phyloP scores from a whole-genome alignment of 1,140 invertebrate genomes.

The Lordiphosa mommai region DNA sequence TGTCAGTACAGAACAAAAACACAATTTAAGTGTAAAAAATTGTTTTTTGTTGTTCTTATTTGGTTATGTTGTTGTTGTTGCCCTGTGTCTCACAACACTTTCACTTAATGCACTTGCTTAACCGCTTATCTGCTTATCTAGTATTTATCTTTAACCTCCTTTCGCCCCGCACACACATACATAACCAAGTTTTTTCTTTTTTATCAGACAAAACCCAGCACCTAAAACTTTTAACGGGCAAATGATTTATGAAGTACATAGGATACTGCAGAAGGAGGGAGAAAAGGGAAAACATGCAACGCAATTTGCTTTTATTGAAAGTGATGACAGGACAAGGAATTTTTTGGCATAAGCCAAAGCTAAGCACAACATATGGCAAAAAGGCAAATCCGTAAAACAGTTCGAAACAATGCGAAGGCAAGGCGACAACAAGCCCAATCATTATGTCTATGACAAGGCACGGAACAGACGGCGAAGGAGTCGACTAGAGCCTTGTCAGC shows the following conservation, averaged over 20 bases:
- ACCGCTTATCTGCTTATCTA: slow-evolving; percentile 43
- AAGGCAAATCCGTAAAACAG: slow-evolving; percentile 18
- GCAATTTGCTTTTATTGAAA: slow-evolving; percentile 76
- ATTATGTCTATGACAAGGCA: slow-evolving; percentile 62
- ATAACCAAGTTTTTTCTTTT: slow-evolving; percentile 39
- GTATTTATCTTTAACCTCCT: slow-evolving; percentile 33
- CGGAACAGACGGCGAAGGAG: background rate
- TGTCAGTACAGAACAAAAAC: too few relatives aligned
- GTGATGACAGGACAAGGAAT: slow-evolving; percentile 42
- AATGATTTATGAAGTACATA: slow-evolving; percentile 70
- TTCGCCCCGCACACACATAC: background rate
- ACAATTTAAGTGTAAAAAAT: too few relatives aligned
- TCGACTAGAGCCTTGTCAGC: slow-evolving; percentile 19
- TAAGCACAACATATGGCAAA: slow-evolving; percentile 23
- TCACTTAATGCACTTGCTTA: slow-evolving; percentile 34
- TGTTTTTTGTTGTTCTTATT: too few relatives aligned
- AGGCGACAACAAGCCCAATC: slow-evolving; percentile 75
- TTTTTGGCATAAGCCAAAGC: slow-evolving; percentile 14
- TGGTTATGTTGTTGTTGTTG: too few relatives aligned
- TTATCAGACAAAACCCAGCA: slow-evolving; percentile 25
- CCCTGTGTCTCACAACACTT: slow-evolving; percentile 18
- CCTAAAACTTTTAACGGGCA: slow-evolving; percentile 63
- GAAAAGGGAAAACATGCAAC: slow-evolving; percentile 63
- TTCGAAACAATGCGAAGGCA: slow-evolving; percentile 63
- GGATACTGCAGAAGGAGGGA: slow-evolving; percentile 14